Percentiles rank a stretch among this genome's conserved stretches.
Evolutionary conservation across 2,797 vertebrate genomes (phyloP).

Genomic region (Phalanger gymnotis): DNA sequence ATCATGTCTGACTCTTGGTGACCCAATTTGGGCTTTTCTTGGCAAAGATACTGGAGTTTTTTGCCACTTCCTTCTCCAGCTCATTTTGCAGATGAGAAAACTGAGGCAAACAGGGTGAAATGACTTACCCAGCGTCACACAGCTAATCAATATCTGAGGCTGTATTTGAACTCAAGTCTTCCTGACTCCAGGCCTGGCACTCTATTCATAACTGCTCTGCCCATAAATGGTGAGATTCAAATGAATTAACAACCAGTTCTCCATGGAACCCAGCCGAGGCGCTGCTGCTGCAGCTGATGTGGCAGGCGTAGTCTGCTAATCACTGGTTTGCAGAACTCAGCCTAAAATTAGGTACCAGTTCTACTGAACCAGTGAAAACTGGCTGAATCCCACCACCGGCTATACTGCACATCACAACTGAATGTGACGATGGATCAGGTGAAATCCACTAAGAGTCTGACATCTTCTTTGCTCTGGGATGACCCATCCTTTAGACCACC

Average conservation of each 20-base stretch:
- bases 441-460: background rate
- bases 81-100: background rate
- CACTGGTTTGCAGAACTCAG: too few relatives aligned
- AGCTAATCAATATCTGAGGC: background rate
- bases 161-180: background rate
- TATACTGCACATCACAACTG: background rate
- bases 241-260: too few relatives aligned
- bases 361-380: too few relatives aligned
- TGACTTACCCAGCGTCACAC: background rate
- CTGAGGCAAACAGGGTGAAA: background rate
- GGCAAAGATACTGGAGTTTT: background rate
- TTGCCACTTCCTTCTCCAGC: background rate
- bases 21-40: background rate
- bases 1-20: background rate
- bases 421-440: background rate
- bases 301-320: too few relatives aligned
- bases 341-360: too few relatives aligned
- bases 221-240: too few relatives aligned
- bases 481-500: background rate
- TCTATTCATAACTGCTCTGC: background rate
- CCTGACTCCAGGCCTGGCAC: background rate
- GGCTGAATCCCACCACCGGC: too few relatives aligned
- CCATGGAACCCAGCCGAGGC: too few relatives aligned
- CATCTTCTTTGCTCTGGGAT: background rate
- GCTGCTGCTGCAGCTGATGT: too few relatives aligned